These are phyloP conservation scores for Potorous gilbertii DNA, from an alignment of 2,797 vertebrate species.

Conservation along the genomic window DNA sequence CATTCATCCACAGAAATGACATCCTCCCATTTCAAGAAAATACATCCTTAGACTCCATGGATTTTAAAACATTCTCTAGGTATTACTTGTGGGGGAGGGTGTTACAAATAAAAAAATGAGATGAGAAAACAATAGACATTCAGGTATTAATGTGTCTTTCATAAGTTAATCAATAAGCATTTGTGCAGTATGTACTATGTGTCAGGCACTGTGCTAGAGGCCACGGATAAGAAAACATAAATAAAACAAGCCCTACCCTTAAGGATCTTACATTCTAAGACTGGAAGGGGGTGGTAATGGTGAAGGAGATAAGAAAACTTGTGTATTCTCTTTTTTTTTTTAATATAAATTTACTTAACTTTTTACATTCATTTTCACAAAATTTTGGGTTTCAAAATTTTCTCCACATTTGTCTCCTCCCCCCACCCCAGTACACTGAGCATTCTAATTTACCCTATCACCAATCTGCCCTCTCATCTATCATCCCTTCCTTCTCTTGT, in stretches of 20 bases:
- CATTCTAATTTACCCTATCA: no score
- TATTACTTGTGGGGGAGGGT: constrained; percentile 41
- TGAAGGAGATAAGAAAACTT: no score
- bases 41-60: constrained; percentile 16
- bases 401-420: no score
- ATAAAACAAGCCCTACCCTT: not conserved
- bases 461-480: no score
- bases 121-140: not conserved
- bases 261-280: not conserved
- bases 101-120: not conserved
- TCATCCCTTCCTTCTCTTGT: no score
- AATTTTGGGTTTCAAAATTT: no score
- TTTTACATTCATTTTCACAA: no score
- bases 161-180: not conserved
- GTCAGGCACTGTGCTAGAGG: not conserved
- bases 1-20: constrained; percentile 54
- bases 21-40: constrained; percentile 60
- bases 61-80: constrained; percentile 68
- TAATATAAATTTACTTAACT: no score
- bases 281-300: not conserved
- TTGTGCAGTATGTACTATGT: not conserved
- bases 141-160: not conserved
- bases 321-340: no score
- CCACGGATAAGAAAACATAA: not conserved
- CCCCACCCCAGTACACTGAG: no score